These are phyloP conservation scores for Tenthredo livida DNA, from an alignment of 2,888 invertebrate species.

Conservation along the genomic window DNA sequence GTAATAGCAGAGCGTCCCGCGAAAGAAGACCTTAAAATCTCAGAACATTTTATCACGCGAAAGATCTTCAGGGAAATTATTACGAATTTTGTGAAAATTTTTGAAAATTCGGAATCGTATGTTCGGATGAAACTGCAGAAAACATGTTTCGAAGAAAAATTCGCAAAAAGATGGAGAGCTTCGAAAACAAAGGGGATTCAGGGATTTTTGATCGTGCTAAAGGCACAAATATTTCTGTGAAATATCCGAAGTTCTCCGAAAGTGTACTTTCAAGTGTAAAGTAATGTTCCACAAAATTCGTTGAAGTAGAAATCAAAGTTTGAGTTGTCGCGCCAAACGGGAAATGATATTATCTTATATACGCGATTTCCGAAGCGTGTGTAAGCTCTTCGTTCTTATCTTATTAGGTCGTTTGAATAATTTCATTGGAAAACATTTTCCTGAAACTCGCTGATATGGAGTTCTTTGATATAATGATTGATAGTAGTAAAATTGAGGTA, in stretches of 20 bases:
- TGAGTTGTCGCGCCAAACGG: neutral
- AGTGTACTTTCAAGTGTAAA: neutral
- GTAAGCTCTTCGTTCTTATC: neutral
- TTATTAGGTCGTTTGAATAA: constrained; percentile 18
- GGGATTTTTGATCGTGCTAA: neutral
- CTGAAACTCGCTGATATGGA: neutral
- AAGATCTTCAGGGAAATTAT: neutral
- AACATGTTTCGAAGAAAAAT: neutral
- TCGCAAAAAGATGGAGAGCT: neutral
- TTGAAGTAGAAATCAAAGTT: neutral
- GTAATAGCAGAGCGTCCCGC: neutral
- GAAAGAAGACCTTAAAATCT: neutral
- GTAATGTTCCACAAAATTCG: neutral
- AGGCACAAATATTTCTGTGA: neutral
- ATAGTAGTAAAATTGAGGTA: neutral
- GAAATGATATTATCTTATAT: neutral
- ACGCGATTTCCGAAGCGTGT: neutral
- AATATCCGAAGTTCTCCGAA: neutral
- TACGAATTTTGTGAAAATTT: neutral
- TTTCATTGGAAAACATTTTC: constrained; percentile 13
- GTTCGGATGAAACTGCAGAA: too few species aligned
- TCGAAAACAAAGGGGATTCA: neutral
- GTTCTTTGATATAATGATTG: neutral
- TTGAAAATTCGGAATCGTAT: neutral
- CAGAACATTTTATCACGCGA: too few species aligned